These are phyloP conservation scores for Onychostoma macrolepis DNA, from an alignment of 2,113 vertebrate genomes.

Conservation along the genomic window DNA sequence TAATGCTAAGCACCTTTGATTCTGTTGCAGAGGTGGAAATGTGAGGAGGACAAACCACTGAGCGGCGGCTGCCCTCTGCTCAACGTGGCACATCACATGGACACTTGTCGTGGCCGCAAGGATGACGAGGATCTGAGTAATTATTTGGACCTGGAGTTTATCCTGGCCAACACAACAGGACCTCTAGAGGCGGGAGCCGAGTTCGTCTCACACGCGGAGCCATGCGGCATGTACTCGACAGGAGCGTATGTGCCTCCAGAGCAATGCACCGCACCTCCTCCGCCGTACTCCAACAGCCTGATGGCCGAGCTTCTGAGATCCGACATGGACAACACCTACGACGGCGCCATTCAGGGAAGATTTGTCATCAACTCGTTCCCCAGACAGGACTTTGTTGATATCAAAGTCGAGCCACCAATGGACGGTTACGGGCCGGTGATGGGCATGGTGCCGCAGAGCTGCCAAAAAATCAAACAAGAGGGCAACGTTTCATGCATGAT, in stretches of 20 bases:
- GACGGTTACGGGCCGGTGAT: slow-evolving; percentile 84
- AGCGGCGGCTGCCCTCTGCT: slow-evolving; percentile 69
- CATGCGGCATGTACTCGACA: slow-evolving; percentile 74
- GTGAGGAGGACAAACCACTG: slow-evolving; percentile 75
- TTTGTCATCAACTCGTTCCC: slow-evolving; percentile 82
- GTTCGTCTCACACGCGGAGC: slow-evolving; percentile 71
- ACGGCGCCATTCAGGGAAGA: slow-evolving; percentile 78
- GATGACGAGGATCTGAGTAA: slow-evolving; percentile 93
- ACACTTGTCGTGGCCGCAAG: slow-evolving; percentile 71
- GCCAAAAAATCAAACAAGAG: slow-evolving; percentile 90
- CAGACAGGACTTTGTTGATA: slow-evolving; percentile 76
- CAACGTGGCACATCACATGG: slow-evolving; percentile 72
- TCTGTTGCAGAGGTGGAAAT: slow-evolving; percentile 85
- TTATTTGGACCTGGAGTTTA: slow-evolving; percentile 94
- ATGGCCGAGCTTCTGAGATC: slow-evolving; percentile 83
- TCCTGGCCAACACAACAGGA: slow-evolving; percentile 88
- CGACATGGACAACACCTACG: slow-evolving; percentile 76
- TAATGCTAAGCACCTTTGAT: not conserved
- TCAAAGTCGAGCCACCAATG: slow-evolving; percentile 86
- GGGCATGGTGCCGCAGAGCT: slow-evolving; percentile 83
- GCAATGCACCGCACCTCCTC: slow-evolving; percentile 77
- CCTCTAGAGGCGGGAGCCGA: slow-evolving; percentile 68
- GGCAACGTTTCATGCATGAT: slow-evolving; percentile 86
- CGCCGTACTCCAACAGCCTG: slow-evolving; percentile 79
- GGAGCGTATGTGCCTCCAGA: slow-evolving; percentile 77